These are phyloP conservation scores for Platyura marginata DNA, from an alignment of 1,140 invertebrate species.

Conservation along the genomic window DNA sequence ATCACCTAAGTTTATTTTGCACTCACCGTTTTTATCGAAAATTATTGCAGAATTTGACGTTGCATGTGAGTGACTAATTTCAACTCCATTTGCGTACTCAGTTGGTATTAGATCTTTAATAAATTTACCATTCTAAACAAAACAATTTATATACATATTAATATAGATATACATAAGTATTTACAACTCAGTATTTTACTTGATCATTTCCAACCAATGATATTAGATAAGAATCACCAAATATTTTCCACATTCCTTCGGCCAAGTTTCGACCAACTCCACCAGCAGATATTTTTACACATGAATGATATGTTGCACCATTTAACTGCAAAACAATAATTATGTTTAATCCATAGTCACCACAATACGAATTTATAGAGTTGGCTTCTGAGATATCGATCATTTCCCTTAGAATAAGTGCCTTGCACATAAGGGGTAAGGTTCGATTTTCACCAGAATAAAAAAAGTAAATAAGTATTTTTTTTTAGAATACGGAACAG, in stretches of 20 bases:
- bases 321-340: slow-evolving; percentile 37
- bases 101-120: slow-evolving; percentile 22
- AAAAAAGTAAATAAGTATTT: too few species aligned
- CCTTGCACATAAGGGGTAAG: too few species aligned
- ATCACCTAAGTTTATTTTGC: slow-evolving; percentile 60
- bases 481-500: too few species aligned
- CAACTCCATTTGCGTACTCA: slow-evolving; percentile 19
- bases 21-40: slow-evolving; percentile 52
- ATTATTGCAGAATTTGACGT: slow-evolving; percentile 60
- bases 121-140: slow-evolving; percentile 27
- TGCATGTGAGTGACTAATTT: slow-evolving; percentile 19
- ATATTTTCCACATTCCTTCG: slow-evolving; percentile 58
- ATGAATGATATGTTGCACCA: slow-evolving; percentile 53
- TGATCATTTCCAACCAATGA: slow-evolving; percentile 63
- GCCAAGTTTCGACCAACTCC: slow-evolving; percentile 87
- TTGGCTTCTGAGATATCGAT: too few species aligned
- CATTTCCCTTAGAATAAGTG: too few species aligned
- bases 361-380: too few species aligned
- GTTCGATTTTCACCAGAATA: too few species aligned
- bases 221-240: slow-evolving; percentile 45
- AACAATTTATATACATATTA: slow-evolving; percentile 5
- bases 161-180: too few species aligned
- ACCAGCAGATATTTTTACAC: slow-evolving; percentile 44
- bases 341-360: too few species aligned
- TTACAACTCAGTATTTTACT: slow-evolving; percentile 5